These are phyloP conservation scores for Troides oblongomaculatus DNA, from an alignment of 2,888 invertebrate genomes.

Conservation along the genomic window DNA sequence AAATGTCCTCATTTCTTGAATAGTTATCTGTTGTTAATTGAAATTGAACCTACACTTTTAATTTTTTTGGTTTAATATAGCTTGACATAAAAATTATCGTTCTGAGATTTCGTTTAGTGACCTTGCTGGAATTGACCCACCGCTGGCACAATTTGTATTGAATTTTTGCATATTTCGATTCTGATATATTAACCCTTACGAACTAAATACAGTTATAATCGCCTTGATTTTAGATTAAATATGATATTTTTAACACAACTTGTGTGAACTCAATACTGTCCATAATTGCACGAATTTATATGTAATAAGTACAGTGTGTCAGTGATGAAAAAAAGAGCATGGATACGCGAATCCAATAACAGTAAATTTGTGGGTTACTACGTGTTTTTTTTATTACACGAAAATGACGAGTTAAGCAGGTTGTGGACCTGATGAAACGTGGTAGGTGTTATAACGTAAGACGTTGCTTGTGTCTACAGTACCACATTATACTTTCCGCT, in stretches of 20 bases:
- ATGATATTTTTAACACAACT: slow-evolving; percentile 38
- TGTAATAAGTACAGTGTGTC: too few relatives aligned
- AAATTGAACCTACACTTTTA: background rate
- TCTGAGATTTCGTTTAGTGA: slow-evolving; percentile 68
- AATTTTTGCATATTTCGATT: slow-evolving; percentile 35
- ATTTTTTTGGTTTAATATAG: slow-evolving; percentile 27
- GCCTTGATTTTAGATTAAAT: slow-evolving; percentile 30
- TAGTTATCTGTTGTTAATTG: slow-evolving; percentile 1
- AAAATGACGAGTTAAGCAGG: slow-evolving; percentile 42
- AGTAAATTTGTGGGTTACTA: too few relatives aligned
- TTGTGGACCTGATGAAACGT: background rate
- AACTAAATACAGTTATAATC: slow-evolving; percentile 40
- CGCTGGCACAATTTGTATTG: slow-evolving; percentile 53
- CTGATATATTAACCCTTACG: slow-evolving; percentile 41
- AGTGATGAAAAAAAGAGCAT: too few relatives aligned
- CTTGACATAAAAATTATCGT: slow-evolving; percentile 58
- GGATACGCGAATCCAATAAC: too few relatives aligned
- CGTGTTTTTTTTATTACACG: slow-evolving; percentile 47
- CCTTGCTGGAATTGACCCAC: slow-evolving; percentile 64
- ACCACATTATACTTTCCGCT: too few relatives aligned
- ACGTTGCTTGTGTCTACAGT: too few relatives aligned
- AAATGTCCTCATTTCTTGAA: slow-evolving; percentile 19
- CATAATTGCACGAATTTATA: slow-evolving; percentile 50
- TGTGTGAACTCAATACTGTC: slow-evolving; percentile 51
- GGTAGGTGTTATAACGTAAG: too few relatives aligned